A percentile compares a stretch with the other conserved stretches of the same genome.
Conservation (phyloP, 2,888 invertebrate species). For the Sclerodermus sp. region DNA sequence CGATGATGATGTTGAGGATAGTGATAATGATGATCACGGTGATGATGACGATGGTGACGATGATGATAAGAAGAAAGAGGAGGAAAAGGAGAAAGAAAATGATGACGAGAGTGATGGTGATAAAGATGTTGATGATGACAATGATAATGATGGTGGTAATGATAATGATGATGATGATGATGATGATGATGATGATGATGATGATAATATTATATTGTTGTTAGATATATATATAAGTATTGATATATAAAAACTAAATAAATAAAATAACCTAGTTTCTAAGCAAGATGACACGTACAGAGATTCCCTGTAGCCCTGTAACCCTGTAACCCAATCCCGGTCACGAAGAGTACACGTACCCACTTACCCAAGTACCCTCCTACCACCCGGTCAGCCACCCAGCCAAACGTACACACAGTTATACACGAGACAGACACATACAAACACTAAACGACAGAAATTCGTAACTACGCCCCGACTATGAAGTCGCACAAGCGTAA, state of each 20-base stretch:
- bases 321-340: no score
- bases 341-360: constrained; percentile 3
- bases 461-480: background rate
- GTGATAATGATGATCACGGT: no score
- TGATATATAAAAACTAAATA: constrained; percentile 44
- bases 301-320: background rate
- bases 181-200: constrained; percentile 35
- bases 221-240: constrained; percentile 52
- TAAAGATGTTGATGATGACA: constrained; percentile 35
- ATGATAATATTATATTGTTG: constrained; percentile 56
- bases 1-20: constrained; percentile 45
- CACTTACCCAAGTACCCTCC: background rate
- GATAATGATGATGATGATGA: constrained; percentile 16
- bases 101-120: constrained; percentile 16
- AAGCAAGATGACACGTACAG: constrained; percentile 25
- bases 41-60: no score
- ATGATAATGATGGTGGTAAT: constrained; percentile 51
- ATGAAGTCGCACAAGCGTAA: no score
- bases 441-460: constrained; percentile 12
- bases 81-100: constrained; percentile 18
- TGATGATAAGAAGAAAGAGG: no score
- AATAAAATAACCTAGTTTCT: constrained; percentile 40
- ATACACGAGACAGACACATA: constrained; percentile 1
- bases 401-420: no score
- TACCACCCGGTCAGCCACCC: no score